A percentile compares a stretch with the other conserved stretches of the same genome.
These are phyloP conservation scores for Nothocercus nigrocapillus DNA, from an alignment of 2,113 vertebrate species.

Conservation along the genomic window DNA sequence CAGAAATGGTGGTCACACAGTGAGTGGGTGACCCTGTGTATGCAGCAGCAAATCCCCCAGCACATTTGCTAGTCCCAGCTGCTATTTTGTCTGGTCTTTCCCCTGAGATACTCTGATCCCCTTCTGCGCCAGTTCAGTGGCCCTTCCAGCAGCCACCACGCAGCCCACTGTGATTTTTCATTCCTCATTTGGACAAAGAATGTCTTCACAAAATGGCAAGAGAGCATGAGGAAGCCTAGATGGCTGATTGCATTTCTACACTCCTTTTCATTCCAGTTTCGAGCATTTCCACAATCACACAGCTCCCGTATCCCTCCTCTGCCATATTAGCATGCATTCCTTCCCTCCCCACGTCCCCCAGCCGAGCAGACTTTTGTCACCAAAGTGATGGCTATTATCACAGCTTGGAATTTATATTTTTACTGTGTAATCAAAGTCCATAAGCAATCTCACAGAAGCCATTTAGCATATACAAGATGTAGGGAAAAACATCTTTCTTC, in stretches of 20 bases:
- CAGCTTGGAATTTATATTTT: slow-evolving; percentile 57
- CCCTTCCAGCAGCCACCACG: not conserved
- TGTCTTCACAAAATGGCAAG: not conserved
- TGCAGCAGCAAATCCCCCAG: not conserved
- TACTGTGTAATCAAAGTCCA: slow-evolving; percentile 56
- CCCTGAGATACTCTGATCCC: not conserved
- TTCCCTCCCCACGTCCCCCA: not conserved
- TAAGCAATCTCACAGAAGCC: slow-evolving; percentile 41
- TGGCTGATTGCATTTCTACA: slow-evolving; percentile 36
- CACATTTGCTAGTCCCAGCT: not conserved
- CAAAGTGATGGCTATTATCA: slow-evolving; percentile 39
- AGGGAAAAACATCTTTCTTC: not conserved
- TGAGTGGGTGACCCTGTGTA: not conserved
- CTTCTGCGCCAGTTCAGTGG: not conserved
- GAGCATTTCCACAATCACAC: slow-evolving; percentile 1
- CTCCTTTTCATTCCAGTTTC: not conserved
- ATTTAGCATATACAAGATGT: slow-evolving; percentile 6
- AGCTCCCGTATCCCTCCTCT: slow-evolving; percentile 31
- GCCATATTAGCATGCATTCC: slow-evolving; percentile 46
- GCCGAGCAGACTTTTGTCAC: slow-evolving; percentile 27
- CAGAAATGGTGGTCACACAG: not conserved
- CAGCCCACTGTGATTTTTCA: not conserved
- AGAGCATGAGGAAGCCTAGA: not conserved
- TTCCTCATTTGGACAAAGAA: not conserved
- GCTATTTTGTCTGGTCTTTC: not conserved